phyloP scores from a whole-genome alignment of 2,888 invertebrate genomes.

The Zygogramma bicolorata region DNA sequence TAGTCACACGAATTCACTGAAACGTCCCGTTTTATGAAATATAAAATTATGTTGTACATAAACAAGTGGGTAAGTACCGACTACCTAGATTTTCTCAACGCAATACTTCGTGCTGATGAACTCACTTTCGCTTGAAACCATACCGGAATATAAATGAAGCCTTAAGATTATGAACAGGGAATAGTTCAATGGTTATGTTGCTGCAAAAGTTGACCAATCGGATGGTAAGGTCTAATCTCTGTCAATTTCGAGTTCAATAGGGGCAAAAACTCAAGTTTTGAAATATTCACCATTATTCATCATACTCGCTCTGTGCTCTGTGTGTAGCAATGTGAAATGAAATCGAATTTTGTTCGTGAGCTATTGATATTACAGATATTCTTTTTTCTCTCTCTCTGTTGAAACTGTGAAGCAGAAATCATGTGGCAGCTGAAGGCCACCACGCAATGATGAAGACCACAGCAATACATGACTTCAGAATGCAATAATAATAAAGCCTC shows the following conservation, averaged over 20 bases:
- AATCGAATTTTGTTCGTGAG: not conserved
- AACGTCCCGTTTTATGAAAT: slow-evolving; percentile 12
- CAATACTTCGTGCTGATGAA: slow-evolving; percentile 15
- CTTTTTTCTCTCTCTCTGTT: not conserved
- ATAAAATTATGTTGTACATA: not conserved
- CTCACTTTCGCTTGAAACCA: slow-evolving; percentile 15
- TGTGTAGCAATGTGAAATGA: no score
- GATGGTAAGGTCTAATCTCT: not conserved
- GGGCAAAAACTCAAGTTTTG: not conserved
- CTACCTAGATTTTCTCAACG: slow-evolving; percentile 11
- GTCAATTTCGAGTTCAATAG: not conserved
- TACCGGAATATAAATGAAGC: slow-evolving; percentile 17
- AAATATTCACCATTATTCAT: not conserved
- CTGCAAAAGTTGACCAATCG: not conserved
- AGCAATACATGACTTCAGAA: no score
- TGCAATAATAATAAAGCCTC: no score
- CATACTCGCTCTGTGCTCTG: no score
- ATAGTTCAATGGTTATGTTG: not conserved
- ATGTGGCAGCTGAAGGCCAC: not conserved
- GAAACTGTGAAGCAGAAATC: not conserved
- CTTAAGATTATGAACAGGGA: not conserved
- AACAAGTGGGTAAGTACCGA: not conserved
- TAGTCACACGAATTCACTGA: slow-evolving; percentile 17
- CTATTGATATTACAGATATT: not conserved
- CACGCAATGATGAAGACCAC: no score